Evolutionary conservation across 2,888 invertebrate genomes (phyloP).

Genomic region (Sesia apiformis): DNA sequence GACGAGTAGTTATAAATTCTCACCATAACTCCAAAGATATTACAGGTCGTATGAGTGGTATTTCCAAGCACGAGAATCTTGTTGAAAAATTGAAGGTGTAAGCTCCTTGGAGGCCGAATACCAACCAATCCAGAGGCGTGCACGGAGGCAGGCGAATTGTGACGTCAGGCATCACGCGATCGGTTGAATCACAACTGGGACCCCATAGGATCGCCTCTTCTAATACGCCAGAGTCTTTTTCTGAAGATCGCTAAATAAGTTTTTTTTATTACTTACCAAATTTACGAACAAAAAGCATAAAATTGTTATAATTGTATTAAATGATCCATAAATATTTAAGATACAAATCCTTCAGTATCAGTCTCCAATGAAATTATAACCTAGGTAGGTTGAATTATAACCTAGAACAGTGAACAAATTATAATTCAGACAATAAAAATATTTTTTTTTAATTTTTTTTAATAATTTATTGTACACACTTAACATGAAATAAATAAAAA

Average conservation of each 20-base stretch:
- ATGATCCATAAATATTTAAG: too few relatives aligned
- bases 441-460: too few relatives aligned
- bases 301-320: too few relatives aligned
- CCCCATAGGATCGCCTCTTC: conserved; percentile 28
- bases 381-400: too few relatives aligned
- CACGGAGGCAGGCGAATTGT: conserved; percentile 18
- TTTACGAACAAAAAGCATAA: too few relatives aligned
- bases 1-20: conserved; percentile 4
- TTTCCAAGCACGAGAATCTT: conserved; percentile 21
- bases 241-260: neutral
- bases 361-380: too few relatives aligned
- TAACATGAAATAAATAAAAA: too few relatives aligned
- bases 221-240: conserved; percentile 7
- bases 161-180: conserved; percentile 21
- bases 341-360: too few relatives aligned
- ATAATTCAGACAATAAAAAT: conserved; percentile 4
- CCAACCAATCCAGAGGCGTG: conserved; percentile 24
- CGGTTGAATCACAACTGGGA: conserved; percentile 26
- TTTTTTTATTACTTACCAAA: too few relatives aligned
- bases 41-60: conserved; percentile 22
- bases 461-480: too few relatives aligned
- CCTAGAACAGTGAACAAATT: neutral
- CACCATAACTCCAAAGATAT: conserved; percentile 26
- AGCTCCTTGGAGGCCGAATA: conserved; percentile 22
- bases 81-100: conserved; percentile 21